Conservation (phyloP, 1,140 invertebrate genomes). For the Drosophila simulans region DNA sequence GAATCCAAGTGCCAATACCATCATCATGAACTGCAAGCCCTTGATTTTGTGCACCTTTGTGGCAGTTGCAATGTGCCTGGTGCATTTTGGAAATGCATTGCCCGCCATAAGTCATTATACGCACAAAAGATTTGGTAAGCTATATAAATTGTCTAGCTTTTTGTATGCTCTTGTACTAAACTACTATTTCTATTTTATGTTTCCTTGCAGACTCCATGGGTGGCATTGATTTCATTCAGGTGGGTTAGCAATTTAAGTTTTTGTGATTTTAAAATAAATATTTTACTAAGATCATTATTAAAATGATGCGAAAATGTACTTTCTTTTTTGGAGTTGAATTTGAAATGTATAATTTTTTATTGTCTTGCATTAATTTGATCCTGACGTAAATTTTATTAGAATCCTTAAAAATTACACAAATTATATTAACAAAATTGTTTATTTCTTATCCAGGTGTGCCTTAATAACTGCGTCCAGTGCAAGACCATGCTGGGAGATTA, state of each 20-base stretch:
- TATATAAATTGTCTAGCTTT: not conserved
- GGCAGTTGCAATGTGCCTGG: constrained; percentile 48
- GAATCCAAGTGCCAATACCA: constrained; percentile 5
- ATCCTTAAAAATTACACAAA: no score
- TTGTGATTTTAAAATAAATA: no score
- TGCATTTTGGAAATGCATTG: constrained; percentile 52
- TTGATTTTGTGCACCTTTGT: constrained; percentile 44
- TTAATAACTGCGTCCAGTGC: constrained; percentile 94
- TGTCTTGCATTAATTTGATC: no score
- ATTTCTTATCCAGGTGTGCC: constrained; percentile 86
- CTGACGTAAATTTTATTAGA: no score
- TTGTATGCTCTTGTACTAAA: not conserved
- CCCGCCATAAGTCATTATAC: constrained; percentile 72
- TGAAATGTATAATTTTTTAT: no score
- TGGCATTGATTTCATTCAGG: constrained; percentile 81
- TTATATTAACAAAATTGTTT: not conserved
- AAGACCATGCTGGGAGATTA: constrained; percentile 94
- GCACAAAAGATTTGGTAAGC: constrained; percentile 75
- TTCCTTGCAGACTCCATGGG: constrained; percentile 67
- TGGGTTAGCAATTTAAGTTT: constrained; percentile 55
- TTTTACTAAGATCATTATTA: no score
- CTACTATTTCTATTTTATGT: not conserved
- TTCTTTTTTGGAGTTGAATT: no score
- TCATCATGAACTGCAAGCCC: constrained; percentile 61
- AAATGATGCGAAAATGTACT: no score